A percentile compares a stretch with the other conserved stretches of the same genome.
phyloP scores from a whole-genome alignment of 30 jellyfish, hydroid and myxozoan species.

The Aurelia sp. region DNA sequence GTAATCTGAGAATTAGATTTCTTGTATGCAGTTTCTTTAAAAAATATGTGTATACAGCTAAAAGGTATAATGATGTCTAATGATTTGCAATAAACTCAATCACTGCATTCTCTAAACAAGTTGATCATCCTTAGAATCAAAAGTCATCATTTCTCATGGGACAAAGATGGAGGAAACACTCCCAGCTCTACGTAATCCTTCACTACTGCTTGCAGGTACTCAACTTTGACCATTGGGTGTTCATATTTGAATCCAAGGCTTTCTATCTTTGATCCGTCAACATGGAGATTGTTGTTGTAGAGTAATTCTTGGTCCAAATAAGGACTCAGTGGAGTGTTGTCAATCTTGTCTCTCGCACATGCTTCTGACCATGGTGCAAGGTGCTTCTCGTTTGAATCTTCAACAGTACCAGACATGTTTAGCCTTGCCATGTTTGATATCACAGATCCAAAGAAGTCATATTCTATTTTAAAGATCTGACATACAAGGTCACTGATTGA shows the following conservation, averaged over 20 bases:
- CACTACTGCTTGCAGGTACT: slow-evolving; percentile 74
- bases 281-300: slow-evolving; percentile 80
- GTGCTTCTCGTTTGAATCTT: slow-evolving; percentile 95
- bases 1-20: too few relatives aligned
- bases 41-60: too few relatives aligned
- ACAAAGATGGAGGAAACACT: slow-evolving; percentile 89
- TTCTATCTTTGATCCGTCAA: slow-evolving; percentile 91
- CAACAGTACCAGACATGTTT: slow-evolving; percentile 83
- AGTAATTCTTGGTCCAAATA: slow-evolving; percentile 89
- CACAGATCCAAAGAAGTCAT: slow-evolving; percentile 90
- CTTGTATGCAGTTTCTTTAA: too few relatives aligned
- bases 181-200: slow-evolving; percentile 83
- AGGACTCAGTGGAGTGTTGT: slow-evolving; percentile 95
- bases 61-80: too few relatives aligned
- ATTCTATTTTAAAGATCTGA: slow-evolving; percentile 77
- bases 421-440: slow-evolving; percentile 94
- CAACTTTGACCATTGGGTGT: slow-evolving; percentile 77
- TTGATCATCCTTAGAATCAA: too few relatives aligned
- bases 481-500: slow-evolving; percentile 87
- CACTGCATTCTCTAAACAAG: too few relatives aligned
- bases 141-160: slow-evolving; percentile 21
- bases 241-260: slow-evolving; percentile 79
- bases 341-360: slow-evolving; percentile 72
- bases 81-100: too few relatives aligned
- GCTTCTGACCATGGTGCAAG: slow-evolving; percentile 98